Conservation (phyloP, 2,113 vertebrate species). For the Phylloscopus trochilus region DNA sequence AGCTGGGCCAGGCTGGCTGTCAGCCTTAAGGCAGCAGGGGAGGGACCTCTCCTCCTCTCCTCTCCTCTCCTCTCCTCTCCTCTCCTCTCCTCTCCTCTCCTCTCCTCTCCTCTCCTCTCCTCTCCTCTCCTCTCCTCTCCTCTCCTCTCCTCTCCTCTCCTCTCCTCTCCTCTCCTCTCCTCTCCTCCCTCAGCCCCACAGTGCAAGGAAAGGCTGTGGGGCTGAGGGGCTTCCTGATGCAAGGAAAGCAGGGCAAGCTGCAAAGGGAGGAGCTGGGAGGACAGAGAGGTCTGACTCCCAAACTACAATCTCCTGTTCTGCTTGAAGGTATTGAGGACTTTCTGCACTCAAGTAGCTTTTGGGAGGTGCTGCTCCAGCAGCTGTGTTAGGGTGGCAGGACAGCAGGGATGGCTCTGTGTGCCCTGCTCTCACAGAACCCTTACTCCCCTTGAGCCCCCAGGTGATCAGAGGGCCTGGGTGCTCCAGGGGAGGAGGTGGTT, state of each 20-base stretch:
- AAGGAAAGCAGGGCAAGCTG: background rate
- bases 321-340: background rate
- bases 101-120: background rate
- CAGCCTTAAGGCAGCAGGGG: background rate
- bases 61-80: background rate
- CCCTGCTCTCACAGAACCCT: background rate
- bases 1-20: background rate
- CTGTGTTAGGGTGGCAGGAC: background rate
- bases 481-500: accelerated
- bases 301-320: background rate
- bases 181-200: background rate
- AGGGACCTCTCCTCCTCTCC: background rate
- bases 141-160: background rate
- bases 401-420: accelerated
- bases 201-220: background rate
- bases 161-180: background rate
- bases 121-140: background rate
- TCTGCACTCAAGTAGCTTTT: background rate
- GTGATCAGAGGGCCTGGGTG: accelerated
- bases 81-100: background rate
- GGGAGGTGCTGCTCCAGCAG: background rate
- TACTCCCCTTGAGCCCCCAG: accelerated
- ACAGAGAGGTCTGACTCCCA: background rate
- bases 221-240: too few relatives aligned
- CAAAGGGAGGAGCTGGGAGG: background rate